Conservation (phyloP, 2,888 invertebrate genomes). For the Noctuana brunneofusca region DNA sequence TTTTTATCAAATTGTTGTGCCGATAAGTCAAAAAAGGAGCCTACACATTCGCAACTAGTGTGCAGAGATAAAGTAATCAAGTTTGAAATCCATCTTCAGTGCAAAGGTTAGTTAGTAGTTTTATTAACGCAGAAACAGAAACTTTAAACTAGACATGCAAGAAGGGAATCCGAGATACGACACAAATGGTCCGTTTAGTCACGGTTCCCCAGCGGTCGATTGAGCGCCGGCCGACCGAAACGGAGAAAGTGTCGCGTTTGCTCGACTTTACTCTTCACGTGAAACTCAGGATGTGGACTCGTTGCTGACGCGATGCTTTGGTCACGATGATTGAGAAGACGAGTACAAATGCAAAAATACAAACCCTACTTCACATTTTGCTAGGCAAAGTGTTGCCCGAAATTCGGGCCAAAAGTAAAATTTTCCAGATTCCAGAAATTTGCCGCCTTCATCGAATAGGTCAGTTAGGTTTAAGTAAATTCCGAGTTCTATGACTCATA, state of each 20-base stretch:
- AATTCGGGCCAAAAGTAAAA: background rate
- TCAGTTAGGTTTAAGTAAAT: constrained; percentile 3
- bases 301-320: constrained; percentile 1
- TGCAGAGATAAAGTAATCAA: too few relatives aligned
- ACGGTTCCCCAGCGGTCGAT: constrained; percentile 36
- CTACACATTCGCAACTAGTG: too few relatives aligned
- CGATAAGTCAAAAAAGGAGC: too few relatives aligned
- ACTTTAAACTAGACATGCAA: constrained; percentile 19
- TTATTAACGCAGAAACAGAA: too few relatives aligned
- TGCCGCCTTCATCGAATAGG: background rate
- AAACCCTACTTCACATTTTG: background rate
- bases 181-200: constrained; percentile 27
- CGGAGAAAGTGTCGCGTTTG: constrained; percentile 43
- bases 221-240: constrained; percentile 36
- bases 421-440: too few relatives aligned
- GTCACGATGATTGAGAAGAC: background rate
- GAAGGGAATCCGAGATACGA: constrained; percentile 29
- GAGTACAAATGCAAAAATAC: background rate
- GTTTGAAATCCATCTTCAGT: too few relatives aligned
- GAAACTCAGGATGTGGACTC: constrained; percentile 45
- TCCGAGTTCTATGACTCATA: constrained; percentile 2
- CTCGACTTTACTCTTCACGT: constrained; percentile 32
- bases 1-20: too few relatives aligned
- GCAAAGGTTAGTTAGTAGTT: too few relatives aligned
- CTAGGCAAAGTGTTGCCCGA: background rate